Evolutionary conservation across 2,888 invertebrate species (phyloP), one percentile per base, ranked within the genome.

Genomic region (Yponomeuta evonymella): DNA sequence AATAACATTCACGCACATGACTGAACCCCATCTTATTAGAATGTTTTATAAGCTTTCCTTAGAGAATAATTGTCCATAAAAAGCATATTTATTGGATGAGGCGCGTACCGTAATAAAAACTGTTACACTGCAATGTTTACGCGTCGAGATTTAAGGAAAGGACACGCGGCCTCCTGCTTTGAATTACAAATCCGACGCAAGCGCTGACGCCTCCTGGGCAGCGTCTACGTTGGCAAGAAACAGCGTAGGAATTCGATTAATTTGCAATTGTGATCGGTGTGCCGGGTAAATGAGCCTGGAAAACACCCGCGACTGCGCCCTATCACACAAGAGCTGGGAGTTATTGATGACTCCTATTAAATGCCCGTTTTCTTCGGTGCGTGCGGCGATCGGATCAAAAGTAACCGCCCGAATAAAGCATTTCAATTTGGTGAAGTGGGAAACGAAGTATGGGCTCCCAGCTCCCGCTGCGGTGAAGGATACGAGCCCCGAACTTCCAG

Each of bases 271-370:
- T 89, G 85, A 91, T 91, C 88, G 87, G 84, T 82, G 81, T 79
- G 82, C 77, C 77, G 79, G 81, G 81, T 84, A 86, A 87, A 80
- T 84, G 85, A 83, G 86, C 83, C 83, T 36, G 12, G 70, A 70
- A 72, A 83, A 81, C 83, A 83, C 82, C 83, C 81, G 83, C 83
- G 86, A 82, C 81, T 85, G 87, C 64, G 65, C 70, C 51, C 70
- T 48, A 64, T 70, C 70, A 33, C 48, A 29, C 65, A 11, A 58
- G 65, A 33, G 65, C 62, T 48, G 51, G 6, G 70, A 70, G 91
- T 93, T 93, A 92, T 93, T 92, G 92, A 93, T 93, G 88, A 87
- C 83, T 81, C 81, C 90, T 88, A 92, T 93, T 91, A 92, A 92
- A 92, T 89, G 88, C 84, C 88, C 88, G 88, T 92, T 92, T 88